phyloP scores from a whole-genome alignment of 2,797 vertebrate genomes.

The Oophaga sylvatica region DNA sequence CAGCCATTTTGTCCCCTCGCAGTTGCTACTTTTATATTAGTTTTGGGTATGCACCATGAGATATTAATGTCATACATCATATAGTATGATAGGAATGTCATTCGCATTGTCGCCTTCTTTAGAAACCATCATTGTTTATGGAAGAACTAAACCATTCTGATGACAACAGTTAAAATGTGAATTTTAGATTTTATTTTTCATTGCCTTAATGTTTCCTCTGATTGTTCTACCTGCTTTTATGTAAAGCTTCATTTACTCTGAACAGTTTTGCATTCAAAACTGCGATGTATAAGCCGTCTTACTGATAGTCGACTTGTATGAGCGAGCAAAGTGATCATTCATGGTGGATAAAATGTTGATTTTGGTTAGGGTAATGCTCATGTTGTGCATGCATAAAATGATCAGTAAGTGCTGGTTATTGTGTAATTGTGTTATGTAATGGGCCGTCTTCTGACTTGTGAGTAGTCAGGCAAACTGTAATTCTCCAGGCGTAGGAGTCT shows the following conservation, averaged over 20 bases:
- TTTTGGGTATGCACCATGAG: no score
- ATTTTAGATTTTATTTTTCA: not conserved
- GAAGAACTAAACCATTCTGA: not conserved
- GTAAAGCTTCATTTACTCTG: not conserved
- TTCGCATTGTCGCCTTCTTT: not conserved
- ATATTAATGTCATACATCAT: not conserved
- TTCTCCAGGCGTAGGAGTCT: not conserved
- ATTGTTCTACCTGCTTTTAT: not conserved
- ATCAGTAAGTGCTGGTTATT: slow-evolving; percentile 18
- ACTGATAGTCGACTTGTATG: not conserved
- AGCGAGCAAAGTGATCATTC: not conserved
- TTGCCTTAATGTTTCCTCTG: not conserved
- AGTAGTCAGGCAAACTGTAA: not conserved
- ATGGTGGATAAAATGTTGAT: not conserved
- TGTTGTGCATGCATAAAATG: not conserved
- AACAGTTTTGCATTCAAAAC: not conserved
- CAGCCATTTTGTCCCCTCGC: no score
- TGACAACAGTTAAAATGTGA: not conserved
- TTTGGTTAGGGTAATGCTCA: slow-evolving; percentile 9
- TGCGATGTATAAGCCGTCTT: not conserved
- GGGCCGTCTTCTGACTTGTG: not conserved
- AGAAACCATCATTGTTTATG: not conserved
- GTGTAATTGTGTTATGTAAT: slow-evolving; percentile 32
- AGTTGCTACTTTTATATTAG: no score
- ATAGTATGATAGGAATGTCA: not conserved